Evolutionary conservation across 2,113 vertebrate species (phyloP).

Genomic region (mouse (Mus musculus)): DNA sequence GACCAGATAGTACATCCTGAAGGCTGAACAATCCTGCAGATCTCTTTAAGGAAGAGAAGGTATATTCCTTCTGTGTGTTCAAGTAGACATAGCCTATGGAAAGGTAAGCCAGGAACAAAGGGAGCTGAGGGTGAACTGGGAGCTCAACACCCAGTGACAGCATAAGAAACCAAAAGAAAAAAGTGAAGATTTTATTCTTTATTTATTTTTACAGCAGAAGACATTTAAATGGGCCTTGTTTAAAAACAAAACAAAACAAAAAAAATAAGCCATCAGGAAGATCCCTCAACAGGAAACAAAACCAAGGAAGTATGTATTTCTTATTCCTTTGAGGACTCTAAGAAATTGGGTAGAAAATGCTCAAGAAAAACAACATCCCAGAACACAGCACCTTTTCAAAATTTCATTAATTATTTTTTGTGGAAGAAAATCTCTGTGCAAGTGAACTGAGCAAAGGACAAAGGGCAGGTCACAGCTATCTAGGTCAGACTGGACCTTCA

Average conservation of each 20-base stretch:
- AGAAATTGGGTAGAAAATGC: slow-evolving; percentile 16
- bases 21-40: neutral
- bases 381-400: neutral
- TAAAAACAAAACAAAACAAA: neutral
- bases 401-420: slow-evolving; percentile 3
- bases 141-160: neutral
- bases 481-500: neutral
- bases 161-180: neutral
- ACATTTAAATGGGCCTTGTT: neutral
- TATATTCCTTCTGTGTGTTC: neutral
- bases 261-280: neutral
- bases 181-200: neutral
- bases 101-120: neutral
- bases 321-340: neutral
- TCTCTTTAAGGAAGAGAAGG: slow-evolving; percentile 31
- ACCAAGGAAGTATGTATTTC: neutral
- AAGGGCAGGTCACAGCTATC: slow-evolving; percentile 13
- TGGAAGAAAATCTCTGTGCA: slow-evolving; percentile 41
- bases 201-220: neutral
- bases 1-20: neutral
- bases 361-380: slow-evolving; percentile 17
- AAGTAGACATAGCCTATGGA: neutral
- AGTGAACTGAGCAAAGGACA: slow-evolving; percentile 46
- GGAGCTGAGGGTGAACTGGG: neutral
- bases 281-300: slow-evolving; percentile 13